Conservation (phyloP, 2,113 vertebrate genomes). For the Barbus barbus region DNA sequence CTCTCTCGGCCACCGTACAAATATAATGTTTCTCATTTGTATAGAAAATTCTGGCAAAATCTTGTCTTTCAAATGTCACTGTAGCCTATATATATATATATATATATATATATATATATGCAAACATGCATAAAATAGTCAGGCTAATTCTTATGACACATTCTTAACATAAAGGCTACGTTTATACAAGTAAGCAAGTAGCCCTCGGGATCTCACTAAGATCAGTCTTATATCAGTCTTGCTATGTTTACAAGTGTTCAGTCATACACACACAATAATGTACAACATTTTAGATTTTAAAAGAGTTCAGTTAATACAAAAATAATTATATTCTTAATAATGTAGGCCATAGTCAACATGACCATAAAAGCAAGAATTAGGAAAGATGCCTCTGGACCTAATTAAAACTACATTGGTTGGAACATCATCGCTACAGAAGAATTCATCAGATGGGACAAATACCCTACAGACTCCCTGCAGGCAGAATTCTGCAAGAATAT, state of each 20-base stretch:
- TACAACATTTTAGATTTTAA: not conserved
- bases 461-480: not conserved
- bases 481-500: conserved; percentile 1
- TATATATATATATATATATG: no score
- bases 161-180: not conserved
- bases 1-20: no score
- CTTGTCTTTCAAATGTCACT: no score
- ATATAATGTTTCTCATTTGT: no score
- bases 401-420: conserved; percentile 1
- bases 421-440: not conserved
- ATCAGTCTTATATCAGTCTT: not conserved
- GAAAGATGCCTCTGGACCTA: not conserved
- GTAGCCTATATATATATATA: no score
- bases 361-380: not conserved
- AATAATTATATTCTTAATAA: not conserved
- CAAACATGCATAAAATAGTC: no score
- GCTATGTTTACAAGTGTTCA: not conserved
- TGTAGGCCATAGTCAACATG: no score
- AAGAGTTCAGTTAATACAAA: not conserved
- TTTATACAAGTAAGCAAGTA: not conserved
- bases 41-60: no score
- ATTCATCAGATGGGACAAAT: not conserved
- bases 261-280: not conserved
- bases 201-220: not conserved
- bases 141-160: no score